Conservation (phyloP, 2,113 vertebrate genomes). For the Passer domesticus region DNA sequence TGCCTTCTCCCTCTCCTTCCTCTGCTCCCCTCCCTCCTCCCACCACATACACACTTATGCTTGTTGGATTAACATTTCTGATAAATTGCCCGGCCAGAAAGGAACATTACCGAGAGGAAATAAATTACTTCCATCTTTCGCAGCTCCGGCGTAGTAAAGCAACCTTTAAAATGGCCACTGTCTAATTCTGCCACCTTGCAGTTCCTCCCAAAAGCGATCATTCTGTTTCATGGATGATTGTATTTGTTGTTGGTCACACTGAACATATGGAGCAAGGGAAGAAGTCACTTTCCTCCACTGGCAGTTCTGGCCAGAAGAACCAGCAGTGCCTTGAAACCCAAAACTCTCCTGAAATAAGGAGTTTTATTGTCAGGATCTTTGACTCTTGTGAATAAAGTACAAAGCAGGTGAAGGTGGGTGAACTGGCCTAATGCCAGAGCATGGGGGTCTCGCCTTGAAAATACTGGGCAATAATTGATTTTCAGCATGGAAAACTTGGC, state of each 20-base stretch:
- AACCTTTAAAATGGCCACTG: conserved; percentile 74
- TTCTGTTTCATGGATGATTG: conserved; percentile 56
- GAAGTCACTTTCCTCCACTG: neutral
- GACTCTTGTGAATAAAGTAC: neutral
- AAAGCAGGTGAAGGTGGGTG: conserved; percentile 35
- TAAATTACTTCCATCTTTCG: conserved; percentile 76
- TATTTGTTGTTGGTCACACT: conserved; percentile 44
- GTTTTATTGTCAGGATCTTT: neutral
- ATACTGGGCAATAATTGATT: conserved; percentile 36
- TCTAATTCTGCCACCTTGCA: conserved; percentile 74
- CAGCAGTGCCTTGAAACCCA: conserved; percentile 1
- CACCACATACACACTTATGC: conserved; percentile 59
- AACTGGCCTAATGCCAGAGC: conserved; percentile 9
- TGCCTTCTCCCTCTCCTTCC: conserved; percentile 71
- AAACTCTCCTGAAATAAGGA: conserved; percentile 8
- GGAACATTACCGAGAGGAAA: conserved; percentile 75
- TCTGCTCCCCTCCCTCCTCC: conserved; percentile 28
- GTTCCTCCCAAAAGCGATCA: conserved; percentile 68
- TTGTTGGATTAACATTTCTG: conserved; percentile 83
- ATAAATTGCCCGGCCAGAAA: conserved; percentile 83
- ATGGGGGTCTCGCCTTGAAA: neutral
- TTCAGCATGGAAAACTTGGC: conserved; percentile 48
- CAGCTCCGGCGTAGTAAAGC: conserved; percentile 59
- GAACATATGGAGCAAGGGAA: neutral
- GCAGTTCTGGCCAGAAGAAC: neutral